Conservation (phyloP, 2,113 vertebrate species). For the Smithornis capensis region DNA sequence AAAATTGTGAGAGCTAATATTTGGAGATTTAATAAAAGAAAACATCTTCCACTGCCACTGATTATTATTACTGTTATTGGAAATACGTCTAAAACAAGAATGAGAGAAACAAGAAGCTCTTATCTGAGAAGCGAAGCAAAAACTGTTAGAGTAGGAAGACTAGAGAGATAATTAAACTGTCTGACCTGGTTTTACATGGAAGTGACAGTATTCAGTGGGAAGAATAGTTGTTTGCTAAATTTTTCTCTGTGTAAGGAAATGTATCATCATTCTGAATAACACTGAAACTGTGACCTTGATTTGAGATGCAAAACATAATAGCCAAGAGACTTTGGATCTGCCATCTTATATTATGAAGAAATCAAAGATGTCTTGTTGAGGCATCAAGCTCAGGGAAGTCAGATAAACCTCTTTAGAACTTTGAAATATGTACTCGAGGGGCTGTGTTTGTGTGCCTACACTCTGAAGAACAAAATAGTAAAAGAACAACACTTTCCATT, state of each 20-base stretch:
- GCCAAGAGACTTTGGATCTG: not conserved
- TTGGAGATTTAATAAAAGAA: not conserved
- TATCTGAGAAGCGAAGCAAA: not conserved
- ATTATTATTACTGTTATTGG: not conserved
- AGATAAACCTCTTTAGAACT: not conserved
- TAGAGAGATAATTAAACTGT: not conserved
- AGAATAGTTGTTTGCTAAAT: too few relatives aligned
- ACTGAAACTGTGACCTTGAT: not conserved
- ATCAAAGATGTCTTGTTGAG: not conserved
- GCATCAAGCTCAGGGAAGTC: not conserved
- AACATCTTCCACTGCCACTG: not conserved
- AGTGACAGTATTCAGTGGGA: not conserved
- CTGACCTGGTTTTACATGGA: not conserved
- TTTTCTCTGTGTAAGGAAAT: not conserved
- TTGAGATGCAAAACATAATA: not conserved
- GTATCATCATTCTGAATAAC: not conserved
- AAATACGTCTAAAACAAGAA: not conserved
- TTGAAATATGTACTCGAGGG: not conserved
- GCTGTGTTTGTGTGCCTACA: accelerated
- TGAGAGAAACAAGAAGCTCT: not conserved
- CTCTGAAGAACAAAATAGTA: not conserved
- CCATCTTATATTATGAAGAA: not conserved
- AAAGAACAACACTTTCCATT: not conserved
- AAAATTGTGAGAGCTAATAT: not conserved
- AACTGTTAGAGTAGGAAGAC: not conserved